Evolutionary conservation across 2,113 vertebrate species (phyloP), one percentile per base, ranked within the genome.

Genomic region (Henicopernis longicauda): DNA sequence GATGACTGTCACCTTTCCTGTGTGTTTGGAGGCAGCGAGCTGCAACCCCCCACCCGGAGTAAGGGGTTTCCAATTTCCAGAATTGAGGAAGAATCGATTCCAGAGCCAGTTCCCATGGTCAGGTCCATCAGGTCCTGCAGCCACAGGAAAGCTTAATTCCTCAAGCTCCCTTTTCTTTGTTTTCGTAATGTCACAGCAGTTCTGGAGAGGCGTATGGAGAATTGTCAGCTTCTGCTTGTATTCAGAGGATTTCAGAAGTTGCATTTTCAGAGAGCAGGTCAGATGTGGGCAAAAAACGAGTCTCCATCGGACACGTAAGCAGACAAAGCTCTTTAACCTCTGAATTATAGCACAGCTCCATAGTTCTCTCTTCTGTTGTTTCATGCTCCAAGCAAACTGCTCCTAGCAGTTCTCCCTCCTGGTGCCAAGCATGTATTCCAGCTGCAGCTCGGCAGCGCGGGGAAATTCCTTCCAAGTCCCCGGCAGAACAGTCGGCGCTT

Each of bases 401-500:
- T 92, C 84, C 96, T 89, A 96, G 92, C 73, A 82, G 72, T 93
- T 93, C 93, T 87, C 58, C 82, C 91, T 97, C 89, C 94, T 96
- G 88, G 89, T 93, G 95, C 91, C 95, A 93, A 57, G 93, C 82
- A 80, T 36, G 25, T 89, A 96, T 97, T 96, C 97, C 95, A 93
- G 65, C 63, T 86, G 92, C 72, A 80, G 84, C 93, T 95, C 87
- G 50, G 95, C 95, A 97, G 92, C 49, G 40, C 82, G 5, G 22
- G 94, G 92, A 92, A 91, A 92, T 96, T 96, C 97, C 95, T 94
- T 36, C 96, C 47, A 86, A 97, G 95, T 89, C 96, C 96, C 97
- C 59, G 52, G 91, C 93, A 94, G 93, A 97, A 91, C 76, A 42
- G 97, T 92, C 97, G 57, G 96, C 70, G 91, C 97, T 97, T 95